A percentile compares a stretch with the other conserved stretches of the same genome.
Evolutionary conservation across 2,797 vertebrate genomes (phyloP).

Genomic region (Gymnothorax javanicus): DNA sequence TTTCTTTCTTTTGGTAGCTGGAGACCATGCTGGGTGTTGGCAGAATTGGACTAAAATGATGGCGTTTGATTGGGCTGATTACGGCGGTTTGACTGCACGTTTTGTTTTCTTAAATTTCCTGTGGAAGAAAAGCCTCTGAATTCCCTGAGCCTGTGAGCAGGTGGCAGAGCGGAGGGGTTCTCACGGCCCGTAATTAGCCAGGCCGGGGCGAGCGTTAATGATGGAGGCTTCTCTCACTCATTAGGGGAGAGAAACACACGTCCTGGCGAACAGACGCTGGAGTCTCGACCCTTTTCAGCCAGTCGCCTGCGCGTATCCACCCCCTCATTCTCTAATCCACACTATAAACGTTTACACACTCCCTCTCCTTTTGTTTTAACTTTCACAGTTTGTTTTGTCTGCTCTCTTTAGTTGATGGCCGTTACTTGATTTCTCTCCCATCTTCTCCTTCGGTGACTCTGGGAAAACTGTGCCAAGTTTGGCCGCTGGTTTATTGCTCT

Average conservation of each 20-base stretch:
- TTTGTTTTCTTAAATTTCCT: constrained; percentile 44
- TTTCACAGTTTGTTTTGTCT: neutral
- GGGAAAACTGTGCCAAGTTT: constrained; percentile 11
- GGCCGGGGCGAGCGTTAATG: constrained; percentile 48
- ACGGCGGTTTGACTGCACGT: constrained; percentile 43
- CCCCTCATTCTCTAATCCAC: neutral
- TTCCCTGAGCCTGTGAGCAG: constrained; percentile 60
- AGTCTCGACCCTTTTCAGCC: neutral
- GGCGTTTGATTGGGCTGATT: constrained; percentile 66
- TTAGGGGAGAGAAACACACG: constrained; percentile 52
- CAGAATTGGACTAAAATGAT: constrained; percentile 43
- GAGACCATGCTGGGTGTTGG: constrained; percentile 44
- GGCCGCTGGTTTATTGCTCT: constrained; percentile 33
- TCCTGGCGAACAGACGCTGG: constrained; percentile 14
- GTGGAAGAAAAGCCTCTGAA: constrained; percentile 40
- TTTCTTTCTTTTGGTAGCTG: constrained; percentile 37
- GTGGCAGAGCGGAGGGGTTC: constrained; percentile 51
- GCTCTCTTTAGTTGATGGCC: neutral
- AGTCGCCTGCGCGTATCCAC: neutral
- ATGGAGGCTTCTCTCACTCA: constrained; percentile 49
- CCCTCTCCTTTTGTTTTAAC: neutral
- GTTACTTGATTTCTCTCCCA: neutral
- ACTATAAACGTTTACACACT: neutral
- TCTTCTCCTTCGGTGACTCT: neutral
- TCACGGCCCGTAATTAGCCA: constrained; percentile 68